phyloP scores from a whole-genome alignment of 1,140 invertebrate genomes.

The Armadillidium nasatum region DNA sequence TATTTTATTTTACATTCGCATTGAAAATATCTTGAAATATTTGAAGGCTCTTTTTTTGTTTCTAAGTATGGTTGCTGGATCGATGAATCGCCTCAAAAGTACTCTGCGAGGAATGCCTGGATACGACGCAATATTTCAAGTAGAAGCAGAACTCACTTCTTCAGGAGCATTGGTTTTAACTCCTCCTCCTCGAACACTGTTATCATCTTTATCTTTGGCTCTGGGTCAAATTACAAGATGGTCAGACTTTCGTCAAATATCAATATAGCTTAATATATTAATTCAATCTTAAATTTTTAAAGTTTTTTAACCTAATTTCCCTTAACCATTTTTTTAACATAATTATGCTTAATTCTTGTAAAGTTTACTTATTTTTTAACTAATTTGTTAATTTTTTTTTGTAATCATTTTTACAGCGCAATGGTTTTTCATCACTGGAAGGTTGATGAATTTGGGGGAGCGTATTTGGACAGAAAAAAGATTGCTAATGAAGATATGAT shows the following conservation, averaged over 20 bases:
- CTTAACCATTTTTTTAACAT: too few relatives aligned
- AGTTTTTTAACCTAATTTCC: background rate
- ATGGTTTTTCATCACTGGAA: slow-evolving; percentile 38
- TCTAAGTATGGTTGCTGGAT: slow-evolving; percentile 32
- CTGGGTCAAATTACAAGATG: slow-evolving; percentile 33
- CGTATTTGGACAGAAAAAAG: slow-evolving; percentile 27
- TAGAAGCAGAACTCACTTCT: slow-evolving; percentile 27
- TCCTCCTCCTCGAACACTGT: slow-evolving; percentile 22
- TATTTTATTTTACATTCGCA: too few relatives aligned
- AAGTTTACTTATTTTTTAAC: too few relatives aligned
- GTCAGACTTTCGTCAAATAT: too few relatives aligned
- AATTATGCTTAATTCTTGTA: background rate
- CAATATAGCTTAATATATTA: too few relatives aligned
- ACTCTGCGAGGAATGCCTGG: slow-evolving; percentile 18
- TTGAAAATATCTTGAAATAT: too few relatives aligned
- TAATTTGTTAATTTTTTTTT: background rate
- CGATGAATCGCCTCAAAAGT: slow-evolving; percentile 26
- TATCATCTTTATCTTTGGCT: slow-evolving; percentile 28
- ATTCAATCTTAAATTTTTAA: too few relatives aligned
- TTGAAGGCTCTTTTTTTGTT: background rate
- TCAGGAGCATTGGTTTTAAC: slow-evolving; percentile 28
- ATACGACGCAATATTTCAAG: slow-evolving; percentile 28
- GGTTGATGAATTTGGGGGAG: slow-evolving; percentile 29
- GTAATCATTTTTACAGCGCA: slow-evolving; percentile 30
- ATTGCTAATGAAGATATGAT: slow-evolving; percentile 33